Percentiles rank a stretch among this genome's conserved stretches.
These are phyloP conservation scores for Anoplolepis gracilipes DNA, from an alignment of 1,140 invertebrate species.

Conservation along the genomic window DNA sequence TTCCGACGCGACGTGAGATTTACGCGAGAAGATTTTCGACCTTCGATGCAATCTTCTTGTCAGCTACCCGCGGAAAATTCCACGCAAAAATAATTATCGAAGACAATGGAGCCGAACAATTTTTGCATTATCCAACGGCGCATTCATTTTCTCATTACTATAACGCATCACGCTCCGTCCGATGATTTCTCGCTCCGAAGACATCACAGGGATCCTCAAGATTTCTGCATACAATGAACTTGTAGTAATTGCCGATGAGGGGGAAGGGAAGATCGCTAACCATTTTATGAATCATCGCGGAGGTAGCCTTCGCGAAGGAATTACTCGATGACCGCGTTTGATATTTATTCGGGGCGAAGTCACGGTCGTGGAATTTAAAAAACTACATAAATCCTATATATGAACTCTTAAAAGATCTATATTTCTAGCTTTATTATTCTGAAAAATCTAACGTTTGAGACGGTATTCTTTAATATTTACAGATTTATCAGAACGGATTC, in stretches of 20 bases:
- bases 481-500: not conserved
- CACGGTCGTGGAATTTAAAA: slow-evolving; percentile 14
- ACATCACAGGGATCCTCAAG: slow-evolving; percentile 16
- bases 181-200: not conserved
- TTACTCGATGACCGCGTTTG: slow-evolving; percentile 59
- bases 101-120: slow-evolving; percentile 57
- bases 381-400: not conserved
- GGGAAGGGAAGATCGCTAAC: not conserved
- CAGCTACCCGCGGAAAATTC: slow-evolving; percentile 34
- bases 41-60: slow-evolving; percentile 37
- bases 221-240: slow-evolving; percentile 54
- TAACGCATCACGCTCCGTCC: not conserved
- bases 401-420: not conserved
- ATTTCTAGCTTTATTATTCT: not conserved
- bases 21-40: not conserved
- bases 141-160: slow-evolving; percentile 50
- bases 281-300: slow-evolving; percentile 59
- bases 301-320: slow-evolving; percentile 38
- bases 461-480: not conserved
- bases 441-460: not conserved
- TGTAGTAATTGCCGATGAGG: slow-evolving; percentile 24
- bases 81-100: slow-evolving; percentile 48
- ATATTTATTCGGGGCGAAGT: slow-evolving; percentile 44
- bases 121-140: slow-evolving; percentile 46
- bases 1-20: not conserved